phyloP scores from a whole-genome alignment of 1,140 invertebrate species.

The Holotrichia oblita region DNA sequence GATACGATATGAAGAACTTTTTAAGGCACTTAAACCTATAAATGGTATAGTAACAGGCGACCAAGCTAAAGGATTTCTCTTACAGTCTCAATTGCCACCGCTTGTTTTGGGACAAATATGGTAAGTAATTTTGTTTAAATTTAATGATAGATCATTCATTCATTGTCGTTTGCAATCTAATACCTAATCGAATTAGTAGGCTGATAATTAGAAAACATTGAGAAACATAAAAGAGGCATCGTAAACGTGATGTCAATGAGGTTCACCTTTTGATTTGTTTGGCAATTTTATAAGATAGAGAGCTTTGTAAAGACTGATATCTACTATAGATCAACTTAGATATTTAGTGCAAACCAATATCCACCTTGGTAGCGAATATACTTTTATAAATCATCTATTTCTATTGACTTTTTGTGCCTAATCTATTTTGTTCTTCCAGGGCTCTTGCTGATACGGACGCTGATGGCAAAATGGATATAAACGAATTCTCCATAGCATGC shows the following conservation, averaged over 20 bases:
- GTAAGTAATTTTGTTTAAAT: slow-evolving; percentile 65
- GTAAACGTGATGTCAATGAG: too few relatives aligned
- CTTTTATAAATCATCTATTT: neutral
- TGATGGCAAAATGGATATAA: slow-evolving; percentile 96
- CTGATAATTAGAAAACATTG: too few relatives aligned
- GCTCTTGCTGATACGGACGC: slow-evolving; percentile 92
- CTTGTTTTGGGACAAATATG: slow-evolving; percentile 92
- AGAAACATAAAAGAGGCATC: too few relatives aligned
- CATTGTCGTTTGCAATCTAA: neutral
- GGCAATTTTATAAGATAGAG: too few relatives aligned
- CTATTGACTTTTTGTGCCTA: neutral
- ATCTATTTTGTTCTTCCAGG: slow-evolving; percentile 67
- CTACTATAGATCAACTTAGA: too few relatives aligned
- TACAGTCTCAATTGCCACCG: slow-evolving; percentile 91
- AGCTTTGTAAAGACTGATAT: too few relatives aligned
- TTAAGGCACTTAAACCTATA: slow-evolving; percentile 84
- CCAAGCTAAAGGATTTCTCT: slow-evolving; percentile 93
- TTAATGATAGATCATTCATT: neutral
- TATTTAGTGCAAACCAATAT: too few relatives aligned
- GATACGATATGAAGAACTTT: slow-evolving; percentile 90
- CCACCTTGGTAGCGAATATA: neutral
- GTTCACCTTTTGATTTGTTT: too few relatives aligned
- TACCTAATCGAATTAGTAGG: too few relatives aligned
- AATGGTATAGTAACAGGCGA: slow-evolving; percentile 92
- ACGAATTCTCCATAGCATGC: slow-evolving; percentile 97